Conservation (phyloP, 2,888 invertebrate species). For the Exephanes ischioxanthus region DNA sequence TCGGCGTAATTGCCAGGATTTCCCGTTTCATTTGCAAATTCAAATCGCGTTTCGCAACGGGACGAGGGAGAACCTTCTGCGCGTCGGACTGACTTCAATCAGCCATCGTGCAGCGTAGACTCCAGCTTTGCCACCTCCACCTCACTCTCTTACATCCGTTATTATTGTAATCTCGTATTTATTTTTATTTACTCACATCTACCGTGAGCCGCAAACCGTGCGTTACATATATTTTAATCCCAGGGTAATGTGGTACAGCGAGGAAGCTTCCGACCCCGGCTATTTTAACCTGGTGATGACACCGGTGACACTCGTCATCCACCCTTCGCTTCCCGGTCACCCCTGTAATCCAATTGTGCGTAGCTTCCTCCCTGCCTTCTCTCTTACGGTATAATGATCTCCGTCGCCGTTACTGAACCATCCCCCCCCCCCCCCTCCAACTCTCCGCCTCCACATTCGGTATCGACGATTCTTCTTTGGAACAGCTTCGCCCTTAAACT, state of each 20-base stretch:
- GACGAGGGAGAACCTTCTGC: not conserved
- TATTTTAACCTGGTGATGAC: constrained; percentile 62
- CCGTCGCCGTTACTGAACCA: not conserved
- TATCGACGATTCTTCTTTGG: constrained; percentile 26
- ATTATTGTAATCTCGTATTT: not conserved
- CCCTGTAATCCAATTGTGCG: constrained; percentile 62
- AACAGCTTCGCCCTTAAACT: not conserved
- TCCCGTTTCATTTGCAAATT: constrained; percentile 59
- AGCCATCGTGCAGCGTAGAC: not conserved
- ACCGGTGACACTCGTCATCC: constrained; percentile 64
- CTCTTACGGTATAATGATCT: constrained; percentile 12
- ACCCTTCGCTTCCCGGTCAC: constrained; percentile 44
- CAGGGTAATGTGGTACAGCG: constrained; percentile 56
- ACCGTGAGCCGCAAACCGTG: not conserved
- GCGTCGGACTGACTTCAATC: not conserved
- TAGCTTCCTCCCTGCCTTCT: constrained; percentile 20
- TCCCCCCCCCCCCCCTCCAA: too few relatives aligned
- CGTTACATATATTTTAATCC: constrained; percentile 7
- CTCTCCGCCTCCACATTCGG: not conserved
- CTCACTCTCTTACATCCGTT: constrained; percentile 18
- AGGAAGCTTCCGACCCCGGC: constrained; percentile 34
- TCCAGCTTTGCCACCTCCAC: not conserved
- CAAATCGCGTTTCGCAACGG: constrained; percentile 17
- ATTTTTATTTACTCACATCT: not conserved
- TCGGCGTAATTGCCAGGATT: constrained; percentile 58